phyloP scores from a whole-genome alignment of 2,797 vertebrate species.

The Pampus argenteus region DNA sequence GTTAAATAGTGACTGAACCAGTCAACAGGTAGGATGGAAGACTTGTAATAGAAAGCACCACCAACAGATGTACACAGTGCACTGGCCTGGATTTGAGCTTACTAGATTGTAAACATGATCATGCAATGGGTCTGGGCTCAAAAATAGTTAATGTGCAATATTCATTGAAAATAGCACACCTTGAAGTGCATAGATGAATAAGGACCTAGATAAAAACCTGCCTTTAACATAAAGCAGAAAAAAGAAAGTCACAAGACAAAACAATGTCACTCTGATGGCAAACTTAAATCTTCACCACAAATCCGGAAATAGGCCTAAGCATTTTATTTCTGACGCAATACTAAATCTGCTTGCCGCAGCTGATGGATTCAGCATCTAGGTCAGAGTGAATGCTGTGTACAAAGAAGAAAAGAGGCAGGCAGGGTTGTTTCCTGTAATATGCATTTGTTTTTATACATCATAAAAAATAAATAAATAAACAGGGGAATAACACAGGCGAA shows the following conservation, averaged over 20 bases:
- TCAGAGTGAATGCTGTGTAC: slow-evolving; percentile 64
- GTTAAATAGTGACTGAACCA: slow-evolving; percentile 27
- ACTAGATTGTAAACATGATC: slow-evolving; percentile 50
- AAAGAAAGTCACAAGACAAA: slow-evolving; percentile 7
- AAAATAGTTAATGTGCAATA: slow-evolving; percentile 20
- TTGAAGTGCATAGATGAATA: neutral
- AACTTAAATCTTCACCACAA: slow-evolving; percentile 39
- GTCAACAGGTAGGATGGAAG: slow-evolving; percentile 55
- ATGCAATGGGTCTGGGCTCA: slow-evolving; percentile 43
- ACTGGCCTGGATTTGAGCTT: slow-evolving; percentile 66
- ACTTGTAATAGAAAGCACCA: slow-evolving; percentile 42
- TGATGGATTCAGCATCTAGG: slow-evolving; percentile 75
- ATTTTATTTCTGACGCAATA: slow-evolving; percentile 71
- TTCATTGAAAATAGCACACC: slow-evolving; percentile 1
- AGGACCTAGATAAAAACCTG: neutral
- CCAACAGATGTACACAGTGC: slow-evolving; percentile 56
- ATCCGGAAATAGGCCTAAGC: slow-evolving; percentile 57
- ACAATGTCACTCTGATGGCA: slow-evolving; percentile 25
- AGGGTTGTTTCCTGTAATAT: slow-evolving; percentile 8
- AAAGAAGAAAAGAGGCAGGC: slow-evolving; percentile 22
- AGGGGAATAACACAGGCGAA: neutral
- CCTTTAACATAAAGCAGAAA: neutral
- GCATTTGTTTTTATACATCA: neutral
- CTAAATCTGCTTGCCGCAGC: slow-evolving; percentile 72
- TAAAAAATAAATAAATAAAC: neutral